Evolutionary conservation across 2,113 vertebrate genomes (phyloP).

Genomic region (Zapus hudsonius): DNA sequence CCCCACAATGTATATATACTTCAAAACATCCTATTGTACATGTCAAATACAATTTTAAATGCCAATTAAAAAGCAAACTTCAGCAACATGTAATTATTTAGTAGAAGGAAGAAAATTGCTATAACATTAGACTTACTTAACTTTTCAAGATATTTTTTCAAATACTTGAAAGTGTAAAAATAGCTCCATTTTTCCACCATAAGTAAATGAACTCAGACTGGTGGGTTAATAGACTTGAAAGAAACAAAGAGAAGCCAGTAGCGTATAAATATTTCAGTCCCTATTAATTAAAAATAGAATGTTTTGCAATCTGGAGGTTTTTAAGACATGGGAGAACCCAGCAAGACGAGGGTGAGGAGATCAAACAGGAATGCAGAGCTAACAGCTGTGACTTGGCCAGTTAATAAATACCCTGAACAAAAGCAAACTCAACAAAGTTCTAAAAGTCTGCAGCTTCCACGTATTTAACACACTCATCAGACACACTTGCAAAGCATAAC

Average conservation of each 20-base stretch:
- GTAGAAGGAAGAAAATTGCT: constrained; percentile 7
- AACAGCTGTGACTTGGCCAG: constrained; percentile 43
- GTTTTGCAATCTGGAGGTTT: constrained; percentile 43
- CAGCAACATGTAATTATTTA: constrained; percentile 27
- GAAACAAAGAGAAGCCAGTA: constrained; percentile 50
- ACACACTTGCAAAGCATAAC: constrained; percentile 8
- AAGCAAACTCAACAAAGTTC: constrained; percentile 31
- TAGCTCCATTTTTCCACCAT: constrained; percentile 20
- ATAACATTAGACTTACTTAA: neutral
- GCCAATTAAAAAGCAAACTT: neutral
- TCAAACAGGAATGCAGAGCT: constrained; percentile 32
- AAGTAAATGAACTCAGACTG: constrained; percentile 20
- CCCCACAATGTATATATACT: neutral
- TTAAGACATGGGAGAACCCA: constrained; percentile 44
- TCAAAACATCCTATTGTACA: neutral
- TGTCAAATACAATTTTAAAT: neutral
- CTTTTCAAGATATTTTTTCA: constrained; percentile 23
- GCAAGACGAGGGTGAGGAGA: constrained; percentile 57
- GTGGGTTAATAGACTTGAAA: constrained; percentile 30
- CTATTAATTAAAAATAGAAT: constrained; percentile 53
- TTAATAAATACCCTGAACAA: constrained; percentile 38
- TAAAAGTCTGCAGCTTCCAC: neutral
- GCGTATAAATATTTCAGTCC: constrained; percentile 46
- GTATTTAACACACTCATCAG: constrained; percentile 43
- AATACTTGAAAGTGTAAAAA: constrained; percentile 35